Percentiles rank a stretch among this genome's conserved stretches.
These are phyloP conservation scores for Bombus superbus DNA, from an alignment of 1,140 invertebrate species.

Conservation along the genomic window DNA sequence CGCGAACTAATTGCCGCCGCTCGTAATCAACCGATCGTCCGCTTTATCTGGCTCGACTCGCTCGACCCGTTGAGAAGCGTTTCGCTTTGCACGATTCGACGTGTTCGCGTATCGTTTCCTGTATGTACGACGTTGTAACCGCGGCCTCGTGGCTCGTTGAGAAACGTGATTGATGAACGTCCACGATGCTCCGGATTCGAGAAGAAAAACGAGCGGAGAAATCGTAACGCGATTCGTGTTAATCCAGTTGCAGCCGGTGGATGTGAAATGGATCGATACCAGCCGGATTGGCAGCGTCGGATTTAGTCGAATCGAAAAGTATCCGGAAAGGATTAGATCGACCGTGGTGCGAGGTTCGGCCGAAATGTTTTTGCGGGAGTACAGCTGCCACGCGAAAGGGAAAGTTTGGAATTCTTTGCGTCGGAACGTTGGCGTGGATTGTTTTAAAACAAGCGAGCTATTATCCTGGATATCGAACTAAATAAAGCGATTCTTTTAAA, in stretches of 20 bases:
- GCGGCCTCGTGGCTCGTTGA: neutral
- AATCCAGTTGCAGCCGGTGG: neutral
- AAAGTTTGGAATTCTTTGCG: neutral
- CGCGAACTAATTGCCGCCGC: constrained; percentile 39
- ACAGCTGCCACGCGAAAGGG: neutral
- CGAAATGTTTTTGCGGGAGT: neutral
- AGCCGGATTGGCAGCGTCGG: neutral
- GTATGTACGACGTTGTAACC: neutral
- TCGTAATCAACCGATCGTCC: constrained; percentile 12
- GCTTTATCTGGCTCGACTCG: constrained; percentile 17
- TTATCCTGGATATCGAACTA: neutral
- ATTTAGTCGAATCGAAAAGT: neutral
- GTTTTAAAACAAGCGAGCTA: neutral
- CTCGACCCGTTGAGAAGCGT: constrained; percentile 35
- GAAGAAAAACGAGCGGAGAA: neutral
- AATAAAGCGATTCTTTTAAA: neutral
- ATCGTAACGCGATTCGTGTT: constrained; percentile 1
- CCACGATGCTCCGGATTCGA: neutral
- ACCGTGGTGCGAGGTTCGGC: neutral
- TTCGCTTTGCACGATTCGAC: constrained; percentile 15
- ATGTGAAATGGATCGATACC: neutral
- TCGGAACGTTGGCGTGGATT: neutral
- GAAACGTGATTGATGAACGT: constrained; percentile 34
- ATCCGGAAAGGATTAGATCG: neutral
- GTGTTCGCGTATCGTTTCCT: constrained; percentile 21